Conservation (phyloP, 2,113 vertebrate species). For the Mustelus asterias region DNA sequence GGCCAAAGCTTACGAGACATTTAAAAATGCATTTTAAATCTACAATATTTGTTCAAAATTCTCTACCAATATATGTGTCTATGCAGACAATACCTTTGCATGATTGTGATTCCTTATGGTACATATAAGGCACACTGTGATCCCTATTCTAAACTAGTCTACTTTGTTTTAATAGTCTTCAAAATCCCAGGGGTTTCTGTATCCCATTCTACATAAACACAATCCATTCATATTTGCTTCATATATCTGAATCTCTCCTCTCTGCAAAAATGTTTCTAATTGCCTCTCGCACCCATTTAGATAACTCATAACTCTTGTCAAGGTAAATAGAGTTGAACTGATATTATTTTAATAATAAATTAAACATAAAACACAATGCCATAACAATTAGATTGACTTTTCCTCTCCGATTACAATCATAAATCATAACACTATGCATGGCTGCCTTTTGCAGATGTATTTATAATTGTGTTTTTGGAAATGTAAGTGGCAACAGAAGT, state of each 20-base stretch:
- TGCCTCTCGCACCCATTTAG: neutral
- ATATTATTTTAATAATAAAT: neutral
- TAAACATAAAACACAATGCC: neutral
- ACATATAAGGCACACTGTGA: no score
- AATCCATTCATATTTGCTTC: neutral
- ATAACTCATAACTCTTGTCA: neutral
- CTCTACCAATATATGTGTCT: no score
- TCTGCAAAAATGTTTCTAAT: neutral
- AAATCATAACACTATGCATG: neutral
- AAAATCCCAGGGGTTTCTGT: no score
- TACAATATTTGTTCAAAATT: no score
- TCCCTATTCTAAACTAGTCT: no score
- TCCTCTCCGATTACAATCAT: neutral
- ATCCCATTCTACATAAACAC: no score
- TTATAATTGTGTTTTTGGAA: neutral
- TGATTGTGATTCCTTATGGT: no score
- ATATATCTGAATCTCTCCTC: neutral
- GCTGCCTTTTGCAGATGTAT: neutral
- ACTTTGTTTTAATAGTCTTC: no score
- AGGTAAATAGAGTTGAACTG: neutral
- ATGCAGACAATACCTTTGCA: no score
- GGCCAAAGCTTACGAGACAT: no score
- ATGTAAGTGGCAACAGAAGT: neutral
- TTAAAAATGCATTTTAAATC: no score
- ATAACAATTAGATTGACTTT: neutral